These are phyloP conservation scores for Coreius guichenoti DNA, from an alignment of 2,797 vertebrate genomes.

Conservation along the genomic window DNA sequence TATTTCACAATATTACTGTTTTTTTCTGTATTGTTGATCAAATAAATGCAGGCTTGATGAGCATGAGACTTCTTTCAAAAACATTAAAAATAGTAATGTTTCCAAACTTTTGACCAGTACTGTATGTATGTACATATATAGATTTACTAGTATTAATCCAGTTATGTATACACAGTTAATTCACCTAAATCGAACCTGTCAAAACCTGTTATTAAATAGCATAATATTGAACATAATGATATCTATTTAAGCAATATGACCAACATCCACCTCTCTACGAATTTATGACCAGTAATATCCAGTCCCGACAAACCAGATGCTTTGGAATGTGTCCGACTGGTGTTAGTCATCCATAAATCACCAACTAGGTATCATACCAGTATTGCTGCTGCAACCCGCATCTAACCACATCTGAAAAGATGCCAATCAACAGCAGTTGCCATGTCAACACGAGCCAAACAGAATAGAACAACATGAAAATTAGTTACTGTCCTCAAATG, in stretches of 20 bases:
- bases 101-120: no score
- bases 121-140: no score
- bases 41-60: no score
- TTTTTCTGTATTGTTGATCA: no score
- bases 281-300: constrained; percentile 24
- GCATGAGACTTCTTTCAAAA: no score
- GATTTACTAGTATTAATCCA: background rate
- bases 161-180: constrained; percentile 4
- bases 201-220: background rate
- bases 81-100: no score
- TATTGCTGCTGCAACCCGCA: constrained; percentile 9
- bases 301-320: background rate
- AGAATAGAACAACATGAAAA: background rate
- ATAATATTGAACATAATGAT: background rate
- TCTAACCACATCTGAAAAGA: constrained; percentile 5
- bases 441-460: constrained; percentile 11
- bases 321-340: background rate
- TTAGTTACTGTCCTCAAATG: background rate
- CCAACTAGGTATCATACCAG: background rate
- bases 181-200: background rate
- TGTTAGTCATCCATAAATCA: constrained; percentile 43
- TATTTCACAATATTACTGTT: no score
- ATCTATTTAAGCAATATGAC: background rate
- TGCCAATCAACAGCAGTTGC: constrained; percentile 7
- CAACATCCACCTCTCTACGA: background rate